phyloP scores from a whole-genome alignment of 2,888 invertebrate genomes.

The Cyclophora albipunctata region DNA sequence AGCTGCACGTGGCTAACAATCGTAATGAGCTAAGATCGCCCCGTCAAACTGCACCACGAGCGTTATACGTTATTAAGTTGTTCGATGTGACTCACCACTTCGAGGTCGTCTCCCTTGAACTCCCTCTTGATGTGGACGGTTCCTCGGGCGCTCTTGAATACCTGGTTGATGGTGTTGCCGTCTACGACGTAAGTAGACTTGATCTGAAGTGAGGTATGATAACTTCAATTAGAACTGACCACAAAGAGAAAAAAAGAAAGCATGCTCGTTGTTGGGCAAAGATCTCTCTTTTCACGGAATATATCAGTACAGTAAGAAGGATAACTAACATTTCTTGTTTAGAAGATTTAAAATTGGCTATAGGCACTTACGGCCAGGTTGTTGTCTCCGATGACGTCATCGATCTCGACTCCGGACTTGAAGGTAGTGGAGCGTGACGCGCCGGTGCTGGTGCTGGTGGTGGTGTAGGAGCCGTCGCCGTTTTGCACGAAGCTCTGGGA shows the following conservation, averaged over 20 bases:
- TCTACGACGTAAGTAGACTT: slow-evolving; percentile 26
- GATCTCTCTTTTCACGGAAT: too few relatives aligned
- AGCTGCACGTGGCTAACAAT: too few relatives aligned
- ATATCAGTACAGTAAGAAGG: too few relatives aligned
- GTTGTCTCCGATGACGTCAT: slow-evolving; percentile 19
- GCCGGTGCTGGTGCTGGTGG: slow-evolving; percentile 8
- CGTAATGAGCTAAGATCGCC: too few relatives aligned
- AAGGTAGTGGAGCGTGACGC: slow-evolving; percentile 17
- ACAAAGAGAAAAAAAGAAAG: too few relatives aligned
- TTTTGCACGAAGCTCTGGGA: slow-evolving; percentile 23
- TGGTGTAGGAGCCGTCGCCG: slow-evolving; percentile 26
- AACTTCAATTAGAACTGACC: background rate
- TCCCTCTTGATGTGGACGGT: slow-evolving; percentile 23
- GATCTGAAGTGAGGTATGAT: slow-evolving; percentile 16
- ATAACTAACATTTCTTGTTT: too few relatives aligned
- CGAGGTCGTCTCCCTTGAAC: slow-evolving; percentile 27
- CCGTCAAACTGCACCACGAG: too few relatives aligned
- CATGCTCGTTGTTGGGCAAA: too few relatives aligned
- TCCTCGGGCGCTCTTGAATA: slow-evolving; percentile 22
- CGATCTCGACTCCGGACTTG: slow-evolving; percentile 29
- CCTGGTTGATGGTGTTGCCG: slow-evolving; percentile 32
- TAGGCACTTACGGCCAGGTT: slow-evolving; percentile 12
- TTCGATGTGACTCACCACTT: slow-evolving; percentile 25
- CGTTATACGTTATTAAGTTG: too few relatives aligned
- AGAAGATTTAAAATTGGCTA: too few relatives aligned